phyloP scores from a whole-genome alignment of 2,113 vertebrate species.

The Oryctolagus cuniculus region mOryCun1.1 NC_091436.1:152391001-152391500 shows the following conservation, averaged over 20 bases:
- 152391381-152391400: conserved; percentile 16
- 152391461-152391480: neutral
- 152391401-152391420: neutral
- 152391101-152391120: conserved; percentile 17
- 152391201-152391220: conserved; percentile 53
- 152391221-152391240: conserved; percentile 52
- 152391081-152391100: neutral
- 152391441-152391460: conserved; percentile 57
- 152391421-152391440: conserved; percentile 48
- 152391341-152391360: conserved; percentile 61
- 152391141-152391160: conserved; percentile 58
- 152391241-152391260: neutral
- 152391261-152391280: conserved; percentile 64
- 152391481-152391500: neutral
- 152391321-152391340: conserved; percentile 43
- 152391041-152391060: conserved; percentile 16
- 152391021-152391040: neutral
- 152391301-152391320: conserved; percentile 64
- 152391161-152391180: neutral
- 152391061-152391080: neutral
- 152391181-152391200: conserved; percentile 41
- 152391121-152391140: conserved; percentile 10
- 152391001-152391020: neutral
- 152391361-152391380: conserved; percentile 62
- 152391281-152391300: conserved; percentile 61